Base-by-base conservation (phyloP, 1,140 invertebrate genomes). In the Paralvinella palmiformis region DNA sequence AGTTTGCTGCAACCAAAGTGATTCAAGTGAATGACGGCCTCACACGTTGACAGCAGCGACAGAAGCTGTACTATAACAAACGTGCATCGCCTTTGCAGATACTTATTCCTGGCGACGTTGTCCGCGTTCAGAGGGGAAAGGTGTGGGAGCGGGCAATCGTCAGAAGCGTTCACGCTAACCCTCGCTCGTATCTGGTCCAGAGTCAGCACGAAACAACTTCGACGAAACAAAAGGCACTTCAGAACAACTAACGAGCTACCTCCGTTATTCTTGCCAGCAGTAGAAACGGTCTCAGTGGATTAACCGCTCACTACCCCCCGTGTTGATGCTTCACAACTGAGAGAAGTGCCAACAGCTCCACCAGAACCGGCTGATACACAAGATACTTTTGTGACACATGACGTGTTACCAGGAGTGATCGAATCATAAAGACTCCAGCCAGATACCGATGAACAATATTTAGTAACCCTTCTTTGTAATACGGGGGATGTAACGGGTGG, bases 211-310 rank as follows among this genome's bases (percentile, higher is more conserved):
- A 33, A n/a, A 32, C 29, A 57, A 17, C 27, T 57, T 3, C 27
- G 55, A 36, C 5, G 55, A 36, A 57, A 57, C 55, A 57, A 32
- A 57, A 57, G 55, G n/a, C 55, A 57, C 55, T 32, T 57, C 29
- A 15, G 27, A 27, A 57, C 27, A 13, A 31, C 55, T 24, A 52
- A 20, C n/a, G 48, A 5, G 48, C 5, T 52, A 52, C 48, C 48
- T 52, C 7, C 15, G 48, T 52, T 52, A 2, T 52, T 52, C 48
- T 1, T 3, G 5, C 3, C 48, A 52, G 3, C 48, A 10, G 7
- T 52, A 5, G 48, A 15, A 52, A 20, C 48, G 4, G 7, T 29
- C 17, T 17, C 48, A 52, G n/a, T 20, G 5, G n/a, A n/a, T n/a
- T n/a, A n/a, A n/a, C n/a, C n/a, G 48, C 45, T 50, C 3, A 50